Base-by-base conservation (phyloP, 1,140 invertebrate genomes). In the Bombus difficillimus region DNA sequence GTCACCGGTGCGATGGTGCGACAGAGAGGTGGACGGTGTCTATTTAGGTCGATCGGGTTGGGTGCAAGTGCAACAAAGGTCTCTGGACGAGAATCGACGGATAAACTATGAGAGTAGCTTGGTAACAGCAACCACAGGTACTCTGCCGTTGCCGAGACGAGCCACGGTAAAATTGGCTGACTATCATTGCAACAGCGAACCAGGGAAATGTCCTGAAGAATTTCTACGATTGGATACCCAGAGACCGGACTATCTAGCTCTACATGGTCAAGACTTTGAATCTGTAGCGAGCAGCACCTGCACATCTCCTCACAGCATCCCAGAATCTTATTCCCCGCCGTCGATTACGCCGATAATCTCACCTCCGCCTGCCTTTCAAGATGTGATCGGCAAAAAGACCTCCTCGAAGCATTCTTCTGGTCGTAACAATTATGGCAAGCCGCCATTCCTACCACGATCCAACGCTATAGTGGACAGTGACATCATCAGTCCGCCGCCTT, bases 1-100 rank as follows among this genome's bases (percentile, higher is more conserved):
- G 41, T 96, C 96, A 1, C 96, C 96, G 12, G 96, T 96, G 4
- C 94, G 96, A 83, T 96, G 96, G 96, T 96, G 96, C 91, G 96
- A 96, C 84, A 92, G 95, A 6, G 96, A 96, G 88, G 96, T 96
- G 1, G 96, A 96, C 87, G 96, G 96, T 6, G 96, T 96, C 10
- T 96, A 96, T 86, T 86, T 96, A 10, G 96, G 95, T 2, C 93
- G 96, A 79, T 96, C 96, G 0, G 96, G 96, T 8, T 96, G 96
- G 96, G 96, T 96, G 10, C 96, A 96, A 85, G 96, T 96, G 0
- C 96, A 96, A 80, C 96, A 96, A 79, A 91, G 95, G 37, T 96
- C 96, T 0, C 87, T 96, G 25, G 96, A 96, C 86, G 96, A 96
- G 53, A 96, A 95, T 82, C 91, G 95, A 4, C 92, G 95, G 57